phyloP scores from a whole-genome alignment of 2,113 vertebrate genomes.

The Neomonachus schauinslandi region DNA sequence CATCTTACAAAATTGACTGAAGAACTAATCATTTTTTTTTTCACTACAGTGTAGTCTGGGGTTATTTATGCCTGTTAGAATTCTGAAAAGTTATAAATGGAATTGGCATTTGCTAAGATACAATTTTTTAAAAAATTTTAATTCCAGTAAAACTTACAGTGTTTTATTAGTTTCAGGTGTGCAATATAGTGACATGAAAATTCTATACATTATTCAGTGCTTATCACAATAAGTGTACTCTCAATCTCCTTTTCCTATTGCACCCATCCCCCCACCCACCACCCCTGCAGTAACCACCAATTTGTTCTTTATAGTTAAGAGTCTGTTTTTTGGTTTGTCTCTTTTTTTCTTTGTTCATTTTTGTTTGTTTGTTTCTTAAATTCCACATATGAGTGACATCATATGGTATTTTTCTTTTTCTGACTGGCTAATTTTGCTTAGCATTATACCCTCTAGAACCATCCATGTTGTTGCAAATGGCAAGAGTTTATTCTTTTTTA shows the following conservation, averaged over 20 bases:
- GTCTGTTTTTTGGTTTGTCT: not conserved
- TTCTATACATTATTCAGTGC: not conserved
- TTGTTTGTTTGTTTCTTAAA: not conserved
- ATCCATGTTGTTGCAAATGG: not conserved
- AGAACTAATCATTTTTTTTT: not conserved
- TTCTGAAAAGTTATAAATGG: constrained; percentile 18
- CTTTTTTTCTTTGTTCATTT: not conserved
- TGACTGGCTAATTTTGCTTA: not conserved
- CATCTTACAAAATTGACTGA: constrained; percentile 35
- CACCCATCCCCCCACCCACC: not conserved
- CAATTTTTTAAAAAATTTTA: not conserved
- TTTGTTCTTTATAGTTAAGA: not conserved
- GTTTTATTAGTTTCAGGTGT: not conserved
- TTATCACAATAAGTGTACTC: not conserved
- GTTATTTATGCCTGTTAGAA: not conserved
- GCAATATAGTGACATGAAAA: not conserved
- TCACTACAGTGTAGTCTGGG: not conserved
- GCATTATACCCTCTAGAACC: not conserved
- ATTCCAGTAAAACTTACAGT: not conserved
- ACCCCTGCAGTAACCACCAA: not conserved
- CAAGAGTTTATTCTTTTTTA: not conserved
- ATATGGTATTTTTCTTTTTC: not conserved
- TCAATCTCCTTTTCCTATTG: not conserved
- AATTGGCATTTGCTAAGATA: constrained; percentile 36
- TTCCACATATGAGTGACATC: not conserved